phyloP scores from a whole-genome alignment of 2,888 invertebrate species.

The Troides oblongomaculatus region DNA sequence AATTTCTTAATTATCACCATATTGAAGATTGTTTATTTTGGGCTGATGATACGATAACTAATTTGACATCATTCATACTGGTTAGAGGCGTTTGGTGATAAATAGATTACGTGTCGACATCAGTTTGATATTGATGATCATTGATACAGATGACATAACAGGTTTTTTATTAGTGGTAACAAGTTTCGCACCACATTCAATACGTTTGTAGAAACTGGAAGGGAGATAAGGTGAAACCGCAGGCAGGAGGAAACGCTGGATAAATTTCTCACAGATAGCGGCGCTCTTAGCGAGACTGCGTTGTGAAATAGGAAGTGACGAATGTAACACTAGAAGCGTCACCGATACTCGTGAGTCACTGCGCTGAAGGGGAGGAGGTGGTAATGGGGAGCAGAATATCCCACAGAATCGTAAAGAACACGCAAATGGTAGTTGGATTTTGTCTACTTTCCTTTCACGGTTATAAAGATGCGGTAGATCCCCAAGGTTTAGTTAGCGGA shows the following conservation, averaged over 20 bases:
- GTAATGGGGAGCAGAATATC: neutral
- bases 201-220: conserved; percentile 20
- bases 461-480: too few relatives aligned
- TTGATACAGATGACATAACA: neutral
- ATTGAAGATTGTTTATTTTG: too few relatives aligned
- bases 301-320: conserved; percentile 67
- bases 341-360: conserved; percentile 66
- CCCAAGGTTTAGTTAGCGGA: too few relatives aligned
- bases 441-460: neutral
- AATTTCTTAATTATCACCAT: too few relatives aligned
- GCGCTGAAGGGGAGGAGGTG: neutral
- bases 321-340: conserved; percentile 64
- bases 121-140: too few relatives aligned
- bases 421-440: neutral
- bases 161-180: neutral
- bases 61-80: too few relatives aligned
- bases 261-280: conserved; percentile 34
- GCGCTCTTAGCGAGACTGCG: conserved; percentile 22
- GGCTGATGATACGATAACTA: too few relatives aligned
- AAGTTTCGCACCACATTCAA: conserved; percentile 2
- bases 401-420: conserved; percentile 1
- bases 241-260: conserved; percentile 35
- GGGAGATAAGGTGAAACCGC: conserved; percentile 27
- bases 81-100: too few relatives aligned
- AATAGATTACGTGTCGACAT: too few relatives aligned